Conservation (phyloP, 2,113 vertebrate species). For the Cinclus mexicanus region DNA sequence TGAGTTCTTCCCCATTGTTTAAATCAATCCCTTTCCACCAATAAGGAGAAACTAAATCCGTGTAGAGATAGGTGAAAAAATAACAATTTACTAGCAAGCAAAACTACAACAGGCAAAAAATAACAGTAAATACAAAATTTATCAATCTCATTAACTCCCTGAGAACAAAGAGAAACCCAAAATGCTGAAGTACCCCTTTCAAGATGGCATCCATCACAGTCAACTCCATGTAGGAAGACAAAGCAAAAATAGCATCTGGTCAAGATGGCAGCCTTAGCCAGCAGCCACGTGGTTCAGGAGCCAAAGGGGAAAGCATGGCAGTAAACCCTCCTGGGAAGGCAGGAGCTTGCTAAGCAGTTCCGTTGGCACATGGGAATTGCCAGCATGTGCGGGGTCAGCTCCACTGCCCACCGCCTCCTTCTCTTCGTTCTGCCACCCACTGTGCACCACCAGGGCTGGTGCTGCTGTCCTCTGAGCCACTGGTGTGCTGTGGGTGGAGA, state of each 20-base stretch:
- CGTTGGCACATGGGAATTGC: not conserved
- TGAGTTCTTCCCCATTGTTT: not conserved
- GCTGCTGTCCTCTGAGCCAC: not conserved
- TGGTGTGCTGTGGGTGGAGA: not conserved
- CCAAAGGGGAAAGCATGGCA: not conserved
- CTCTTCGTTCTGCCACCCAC: no score
- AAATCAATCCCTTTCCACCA: not conserved
- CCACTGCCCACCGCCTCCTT: fast-evolving
- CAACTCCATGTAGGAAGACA: not conserved
- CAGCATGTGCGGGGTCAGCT: not conserved
- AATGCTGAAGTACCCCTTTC: not conserved
- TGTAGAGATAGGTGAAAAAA: not conserved
- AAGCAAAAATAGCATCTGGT: not conserved
- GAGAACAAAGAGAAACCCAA: not conserved
- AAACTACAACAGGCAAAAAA: not conserved
- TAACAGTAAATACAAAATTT: not conserved
- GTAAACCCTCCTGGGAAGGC: not conserved
- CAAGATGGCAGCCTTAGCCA: not conserved
- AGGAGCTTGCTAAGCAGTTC: not conserved
- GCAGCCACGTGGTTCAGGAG: fast-evolving
- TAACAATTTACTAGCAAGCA: not conserved
- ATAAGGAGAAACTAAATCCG: fast-evolving
- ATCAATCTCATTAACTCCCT: not conserved
- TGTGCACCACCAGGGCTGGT: not conserved
- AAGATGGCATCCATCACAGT: not conserved